Percentiles rank a stretch among this genome's conserved stretches.
These are phyloP conservation scores for Lasioglossum calceatum DNA, from an alignment of 2,888 invertebrate species.

Conservation along the genomic window DNA sequence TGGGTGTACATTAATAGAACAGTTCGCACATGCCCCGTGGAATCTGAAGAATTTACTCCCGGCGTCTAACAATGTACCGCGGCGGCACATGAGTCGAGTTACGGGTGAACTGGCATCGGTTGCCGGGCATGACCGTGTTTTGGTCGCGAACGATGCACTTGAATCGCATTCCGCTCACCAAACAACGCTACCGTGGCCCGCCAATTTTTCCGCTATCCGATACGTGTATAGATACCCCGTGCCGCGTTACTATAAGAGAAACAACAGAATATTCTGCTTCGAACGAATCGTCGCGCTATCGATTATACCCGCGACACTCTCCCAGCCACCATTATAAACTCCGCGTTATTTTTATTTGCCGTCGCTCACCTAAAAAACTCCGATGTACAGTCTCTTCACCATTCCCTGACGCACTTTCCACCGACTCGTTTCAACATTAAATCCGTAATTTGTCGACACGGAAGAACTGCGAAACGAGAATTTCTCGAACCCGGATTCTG, in stretches of 20 bases:
- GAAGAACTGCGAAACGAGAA: too few relatives aligned
- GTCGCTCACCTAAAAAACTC: slow-evolving; percentile 31
- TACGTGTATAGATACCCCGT: not conserved
- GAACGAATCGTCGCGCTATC: not conserved
- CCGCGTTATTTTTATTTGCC: slow-evolving; percentile 33
- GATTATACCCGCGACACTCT: not conserved
- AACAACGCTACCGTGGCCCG: not conserved
- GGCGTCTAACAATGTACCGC: slow-evolving; percentile 67
- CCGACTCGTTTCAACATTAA: slow-evolving; percentile 22
- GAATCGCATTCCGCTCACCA: not conserved
- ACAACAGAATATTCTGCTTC: not conserved
- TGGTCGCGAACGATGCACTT: slow-evolving; percentile 25
- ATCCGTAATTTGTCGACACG: not conserved
- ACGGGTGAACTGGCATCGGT: slow-evolving; percentile 23
- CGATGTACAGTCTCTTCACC: slow-evolving; percentile 33
- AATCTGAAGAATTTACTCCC: slow-evolving; percentile 69
- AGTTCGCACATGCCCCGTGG: slow-evolving; percentile 72
- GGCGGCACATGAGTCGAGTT: slow-evolving; percentile 43
- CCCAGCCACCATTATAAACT: slow-evolving; percentile 26
- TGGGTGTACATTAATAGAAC: slow-evolving; percentile 76
- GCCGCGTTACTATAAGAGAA: not conserved
- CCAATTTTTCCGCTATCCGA: not conserved
- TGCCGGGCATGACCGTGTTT: slow-evolving; percentile 41
- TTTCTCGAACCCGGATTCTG: not conserved
- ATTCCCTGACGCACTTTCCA: slow-evolving; percentile 47